These are phyloP conservation scores for Cephalopachus bancanus DNA, from an alignment of 2,797 vertebrate genomes.

Conservation along the genomic window DNA sequence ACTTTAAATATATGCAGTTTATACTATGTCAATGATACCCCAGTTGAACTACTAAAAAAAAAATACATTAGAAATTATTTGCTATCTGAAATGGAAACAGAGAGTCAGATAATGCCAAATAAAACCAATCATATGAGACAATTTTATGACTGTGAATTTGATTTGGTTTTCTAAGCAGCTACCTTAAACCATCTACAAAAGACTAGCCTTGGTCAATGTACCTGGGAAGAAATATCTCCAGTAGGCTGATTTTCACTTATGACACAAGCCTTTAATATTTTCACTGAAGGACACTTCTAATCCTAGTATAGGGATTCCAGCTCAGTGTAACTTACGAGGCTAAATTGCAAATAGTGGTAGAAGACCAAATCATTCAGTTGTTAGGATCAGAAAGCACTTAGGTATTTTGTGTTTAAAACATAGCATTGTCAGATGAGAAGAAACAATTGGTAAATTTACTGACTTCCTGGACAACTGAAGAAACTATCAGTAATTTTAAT, in stretches of 20 bases:
- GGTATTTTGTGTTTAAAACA: background rate
- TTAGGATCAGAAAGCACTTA: background rate
- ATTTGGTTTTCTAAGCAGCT: constrained; percentile 36
- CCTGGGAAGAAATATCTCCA: background rate
- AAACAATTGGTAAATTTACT: background rate
- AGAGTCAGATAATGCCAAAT: background rate
- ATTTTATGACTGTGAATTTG: background rate
- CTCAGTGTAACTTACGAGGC: background rate
- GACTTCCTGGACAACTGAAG: background rate
- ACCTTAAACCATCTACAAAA: background rate
- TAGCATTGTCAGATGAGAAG: background rate
- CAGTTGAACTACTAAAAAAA: background rate
- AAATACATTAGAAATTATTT: background rate
- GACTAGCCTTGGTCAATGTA: background rate
- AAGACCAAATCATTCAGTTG: background rate
- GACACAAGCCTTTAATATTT: background rate
- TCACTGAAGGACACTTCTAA: background rate
- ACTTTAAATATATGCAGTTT: background rate
- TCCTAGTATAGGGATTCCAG: background rate
- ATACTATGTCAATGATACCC: background rate
- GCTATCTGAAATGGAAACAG: background rate
- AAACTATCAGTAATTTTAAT: background rate
- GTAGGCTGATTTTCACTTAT: background rate
- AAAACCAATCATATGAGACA: background rate
- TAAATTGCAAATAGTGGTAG: background rate